phyloP scores from a whole-genome alignment of 2,797 vertebrate species.

The Scolopax bukidnonensis region DNA sequence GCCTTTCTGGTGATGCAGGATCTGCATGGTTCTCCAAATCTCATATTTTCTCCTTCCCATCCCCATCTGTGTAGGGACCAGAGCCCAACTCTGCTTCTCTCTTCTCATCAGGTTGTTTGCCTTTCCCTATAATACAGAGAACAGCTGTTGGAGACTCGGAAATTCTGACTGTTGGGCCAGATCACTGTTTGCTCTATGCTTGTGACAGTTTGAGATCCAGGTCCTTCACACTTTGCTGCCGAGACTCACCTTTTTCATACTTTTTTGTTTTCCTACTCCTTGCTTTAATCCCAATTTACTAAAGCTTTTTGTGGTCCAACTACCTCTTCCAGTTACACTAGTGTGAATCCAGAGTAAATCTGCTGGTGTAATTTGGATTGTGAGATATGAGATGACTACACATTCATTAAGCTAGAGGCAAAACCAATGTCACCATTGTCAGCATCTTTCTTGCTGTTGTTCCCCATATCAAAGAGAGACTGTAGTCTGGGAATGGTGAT shows the following conservation, averaged over 20 bases:
- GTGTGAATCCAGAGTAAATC: conserved; percentile 28
- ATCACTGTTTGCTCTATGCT: not conserved
- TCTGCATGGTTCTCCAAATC: not conserved
- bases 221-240: not conserved
- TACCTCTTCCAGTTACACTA: conserved; percentile 26
- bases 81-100: not conserved
- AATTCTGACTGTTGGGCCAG: not conserved
- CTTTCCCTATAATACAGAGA: not conserved
- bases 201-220: not conserved
- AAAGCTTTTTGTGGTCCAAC: not conserved
- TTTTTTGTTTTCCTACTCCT: not conserved
- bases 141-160: not conserved
- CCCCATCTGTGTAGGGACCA: not conserved
- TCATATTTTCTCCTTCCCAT: not conserved
- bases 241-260: not conserved
- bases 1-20: not conserved
- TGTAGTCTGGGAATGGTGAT: conserved; percentile 46
- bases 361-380: conserved; percentile 26
- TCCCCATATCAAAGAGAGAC: conserved; percentile 42
- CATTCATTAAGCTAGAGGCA: not conserved
- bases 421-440: conserved; percentile 18
- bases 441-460: conserved; percentile 13
- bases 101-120: not conserved
- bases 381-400: conserved; percentile 6
- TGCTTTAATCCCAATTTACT: not conserved